phyloP scores from a whole-genome alignment of 2,797 vertebrate genomes.

The Clamator glandarius region DNA sequence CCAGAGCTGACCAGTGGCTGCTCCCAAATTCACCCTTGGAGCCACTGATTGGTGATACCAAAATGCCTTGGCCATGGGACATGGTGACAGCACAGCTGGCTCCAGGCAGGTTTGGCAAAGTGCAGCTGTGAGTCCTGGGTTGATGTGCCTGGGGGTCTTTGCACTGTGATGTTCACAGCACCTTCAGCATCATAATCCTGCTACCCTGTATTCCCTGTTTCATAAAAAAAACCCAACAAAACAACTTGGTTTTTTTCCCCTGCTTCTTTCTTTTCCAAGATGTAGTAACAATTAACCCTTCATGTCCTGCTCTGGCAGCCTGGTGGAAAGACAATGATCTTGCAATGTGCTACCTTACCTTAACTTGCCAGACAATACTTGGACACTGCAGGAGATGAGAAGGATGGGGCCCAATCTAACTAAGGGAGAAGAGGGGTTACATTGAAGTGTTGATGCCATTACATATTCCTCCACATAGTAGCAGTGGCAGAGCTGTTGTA shows the following conservation, averaged over 20 bases:
- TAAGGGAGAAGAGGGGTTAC: neutral
- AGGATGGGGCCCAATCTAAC: neutral
- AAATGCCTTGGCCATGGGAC: neutral
- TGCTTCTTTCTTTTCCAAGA: neutral
- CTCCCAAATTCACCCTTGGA: neutral
- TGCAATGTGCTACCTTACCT: neutral
- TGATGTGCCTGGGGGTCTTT: accelerated
- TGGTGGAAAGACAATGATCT: neutral
- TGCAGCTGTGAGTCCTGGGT: neutral
- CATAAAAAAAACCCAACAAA: neutral
- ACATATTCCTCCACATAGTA: neutral
- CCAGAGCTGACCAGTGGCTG: neutral
- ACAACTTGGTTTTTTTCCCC: neutral
- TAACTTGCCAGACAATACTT: neutral
- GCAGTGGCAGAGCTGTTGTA: neutral
- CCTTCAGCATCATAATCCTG: neutral
- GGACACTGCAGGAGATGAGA: neutral
- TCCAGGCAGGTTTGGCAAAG: neutral
- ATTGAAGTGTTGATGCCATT: neutral
- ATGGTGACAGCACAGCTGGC: accelerated
- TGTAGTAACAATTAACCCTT: neutral
- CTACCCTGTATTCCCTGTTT: neutral
- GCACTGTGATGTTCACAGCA: accelerated
- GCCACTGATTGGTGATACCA: neutral
- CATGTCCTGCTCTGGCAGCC: neutral